Base-by-base conservation (phyloP, 2,888 invertebrate genomes). In the Aleiodes testaceus region DNA sequence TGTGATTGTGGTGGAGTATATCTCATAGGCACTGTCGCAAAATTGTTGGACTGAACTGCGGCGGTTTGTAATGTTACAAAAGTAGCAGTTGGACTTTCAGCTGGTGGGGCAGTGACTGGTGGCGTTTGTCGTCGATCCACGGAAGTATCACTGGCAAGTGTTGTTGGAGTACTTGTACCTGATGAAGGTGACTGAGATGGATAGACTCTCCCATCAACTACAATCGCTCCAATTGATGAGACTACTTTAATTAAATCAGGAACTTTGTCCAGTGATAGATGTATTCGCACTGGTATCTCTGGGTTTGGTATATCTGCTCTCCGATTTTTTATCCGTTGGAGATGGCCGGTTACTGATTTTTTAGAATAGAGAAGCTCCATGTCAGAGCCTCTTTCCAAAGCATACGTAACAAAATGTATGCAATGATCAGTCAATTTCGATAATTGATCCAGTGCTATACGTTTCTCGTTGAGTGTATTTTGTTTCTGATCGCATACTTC, bases 261-360 rank as follows among this genome's bases (percentile, higher is more conserved):
- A 80, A 95, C 92, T 89, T 94, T 94, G 86, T 95, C 95, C 75
- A 95, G 89, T 44, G 93, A 92, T 72, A 95, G 90, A 85, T 93
- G 92, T 86, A 95, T 95, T 82, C 95, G 90, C 77, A 95, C 95
- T 44, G 95, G 95, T 79, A 95, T 94, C 89, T 95, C 95, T 16
- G 95, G 95, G 90, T 95, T 95, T 77, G 95, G 95, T 85, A 95
- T 95, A 88, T 95, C 95, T 2, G 95, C 95, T 80, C 95, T 90
- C 75, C 94, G 92, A 81, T 92, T 92, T 88, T 95, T 95, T 81
- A 95, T 92, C 84, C 95, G 91, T 87, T 94, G 94, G 80, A 95
- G 89, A 88, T 95, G 95, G 77, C 91, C 90, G 61, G 92, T 91
- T 9, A 89, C 85, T 55, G 87, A 87, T 89, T 93, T 93, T 90